Conservation (phyloP, 53 echinoderm and acorn worm genomes). For the Patiria pectinifera region DNA sequence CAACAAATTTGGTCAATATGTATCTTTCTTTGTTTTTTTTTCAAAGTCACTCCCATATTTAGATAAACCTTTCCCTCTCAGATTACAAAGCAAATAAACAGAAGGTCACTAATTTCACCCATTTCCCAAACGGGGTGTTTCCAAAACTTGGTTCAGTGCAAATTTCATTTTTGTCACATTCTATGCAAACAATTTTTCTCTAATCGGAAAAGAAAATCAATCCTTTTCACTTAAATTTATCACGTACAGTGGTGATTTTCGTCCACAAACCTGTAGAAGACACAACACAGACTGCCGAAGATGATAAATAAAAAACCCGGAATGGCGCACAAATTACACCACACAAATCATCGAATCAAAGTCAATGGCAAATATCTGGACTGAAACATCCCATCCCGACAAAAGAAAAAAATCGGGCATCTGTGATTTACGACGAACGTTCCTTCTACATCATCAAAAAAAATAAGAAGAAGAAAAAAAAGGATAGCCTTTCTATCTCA, state of each 20-base stretch:
- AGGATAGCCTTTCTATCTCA: neutral
- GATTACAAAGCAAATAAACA: too few relatives aligned
- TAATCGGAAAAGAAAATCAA: neutral
- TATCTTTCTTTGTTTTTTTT: too few relatives aligned
- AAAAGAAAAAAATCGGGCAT: neutral
- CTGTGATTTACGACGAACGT: slow-evolving; percentile 36
- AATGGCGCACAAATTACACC: slow-evolving; percentile 20
- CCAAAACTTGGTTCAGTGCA: too few relatives aligned
- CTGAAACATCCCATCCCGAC: neutral
- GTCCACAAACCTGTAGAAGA: neutral
- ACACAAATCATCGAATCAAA: neutral
- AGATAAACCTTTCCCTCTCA: too few relatives aligned
- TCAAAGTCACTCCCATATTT: too few relatives aligned
- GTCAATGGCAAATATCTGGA: neutral
- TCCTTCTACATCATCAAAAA: neutral
- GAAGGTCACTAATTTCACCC: too few relatives aligned
- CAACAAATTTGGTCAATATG: too few relatives aligned
- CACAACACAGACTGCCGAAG: neutral
- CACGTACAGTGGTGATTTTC: neutral
- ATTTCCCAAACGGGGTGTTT: too few relatives aligned
- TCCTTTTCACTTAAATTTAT: neutral
- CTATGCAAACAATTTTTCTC: too few relatives aligned
- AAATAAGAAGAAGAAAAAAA: neutral
- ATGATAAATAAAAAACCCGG: neutral
- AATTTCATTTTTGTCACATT: too few relatives aligned